phyloP scores from a whole-genome alignment of 1,140 invertebrate species.

The Neoseiulus cucumeris region DNA sequence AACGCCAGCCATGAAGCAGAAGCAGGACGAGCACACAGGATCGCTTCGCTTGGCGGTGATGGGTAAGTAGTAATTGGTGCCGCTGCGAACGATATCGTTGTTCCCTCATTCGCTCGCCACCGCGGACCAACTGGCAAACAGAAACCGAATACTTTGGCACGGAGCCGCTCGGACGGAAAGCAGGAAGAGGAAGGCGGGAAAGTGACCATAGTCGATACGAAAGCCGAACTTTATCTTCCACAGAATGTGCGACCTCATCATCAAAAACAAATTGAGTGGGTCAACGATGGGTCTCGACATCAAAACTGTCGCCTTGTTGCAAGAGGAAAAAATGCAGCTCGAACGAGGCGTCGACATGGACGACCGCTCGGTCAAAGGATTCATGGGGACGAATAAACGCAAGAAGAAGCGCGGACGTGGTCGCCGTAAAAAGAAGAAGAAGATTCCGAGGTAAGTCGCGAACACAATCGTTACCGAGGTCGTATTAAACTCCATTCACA shows the following conservation, averaged over 20 bases:
- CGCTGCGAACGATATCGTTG: too few species aligned
- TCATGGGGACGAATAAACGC: neutral
- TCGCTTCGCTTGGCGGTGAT: conserved; percentile 2
- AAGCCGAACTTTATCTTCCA: too few species aligned
- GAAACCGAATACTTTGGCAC: too few species aligned
- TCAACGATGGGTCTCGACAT: conserved; percentile 1
- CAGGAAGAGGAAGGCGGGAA: too few species aligned
- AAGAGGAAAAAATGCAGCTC: neutral
- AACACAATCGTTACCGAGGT: neutral
- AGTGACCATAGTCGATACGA: too few species aligned
- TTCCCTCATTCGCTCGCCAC: too few species aligned
- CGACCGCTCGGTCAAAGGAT: neutral
- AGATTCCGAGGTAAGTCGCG: neutral
- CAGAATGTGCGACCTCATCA: conserved; percentile 5
- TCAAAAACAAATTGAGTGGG: neutral
- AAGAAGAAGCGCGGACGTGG: neutral
- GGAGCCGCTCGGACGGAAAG: too few species aligned
- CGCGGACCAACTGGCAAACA: too few species aligned
- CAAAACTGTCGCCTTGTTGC: neutral
- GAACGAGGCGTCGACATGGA: conserved; percentile 3
- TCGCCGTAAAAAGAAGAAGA: conserved; percentile 7
- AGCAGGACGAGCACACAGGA: neutral
- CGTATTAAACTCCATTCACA: too few species aligned
- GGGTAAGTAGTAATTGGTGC: neutral
- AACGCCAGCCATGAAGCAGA: neutral